These are phyloP conservation scores for Phaethornis superciliosus DNA, from an alignment of 2,113 vertebrate genomes.

Conservation along the genomic window DNA sequence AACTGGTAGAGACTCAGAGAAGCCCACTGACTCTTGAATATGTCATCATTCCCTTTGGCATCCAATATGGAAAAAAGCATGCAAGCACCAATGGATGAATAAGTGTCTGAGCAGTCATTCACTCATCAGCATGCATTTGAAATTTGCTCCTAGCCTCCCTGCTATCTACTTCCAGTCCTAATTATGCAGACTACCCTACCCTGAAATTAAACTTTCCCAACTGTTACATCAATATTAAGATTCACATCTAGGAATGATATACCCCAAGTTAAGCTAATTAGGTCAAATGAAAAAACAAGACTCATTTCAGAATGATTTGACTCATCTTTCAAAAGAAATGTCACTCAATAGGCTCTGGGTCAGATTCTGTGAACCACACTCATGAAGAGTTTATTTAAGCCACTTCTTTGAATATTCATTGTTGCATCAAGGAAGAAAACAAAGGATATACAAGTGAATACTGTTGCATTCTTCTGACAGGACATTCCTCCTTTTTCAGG, in stretches of 20 bases:
- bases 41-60: slow-evolving; percentile 9
- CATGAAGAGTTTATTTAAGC: not conserved
- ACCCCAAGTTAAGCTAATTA: slow-evolving; percentile 54
- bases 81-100: not conserved
- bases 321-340: not conserved
- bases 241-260: slow-evolving; percentile 21
- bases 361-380: not conserved
- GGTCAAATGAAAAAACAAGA: slow-evolving; percentile 50
- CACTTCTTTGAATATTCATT: not conserved
- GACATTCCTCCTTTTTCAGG: not conserved
- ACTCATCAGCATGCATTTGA: not conserved
- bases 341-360: not conserved
- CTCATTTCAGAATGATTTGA: not conserved
- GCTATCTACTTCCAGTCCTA: slow-evolving; percentile 1
- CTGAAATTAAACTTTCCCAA: slow-evolving; percentile 75
- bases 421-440: not conserved
- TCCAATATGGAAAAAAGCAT: not conserved
- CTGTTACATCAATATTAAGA: slow-evolving; percentile 60
- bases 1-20: not conserved
- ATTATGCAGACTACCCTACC: slow-evolving; percentile 68
- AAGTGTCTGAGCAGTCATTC: not conserved
- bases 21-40: not conserved
- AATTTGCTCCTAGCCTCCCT: slow-evolving; percentile 26
- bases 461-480: not conserved
- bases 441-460: not conserved